Evolutionary conservation across 2,113 vertebrate species (phyloP).

Genomic region (Pangasianodon gigas): DNA sequence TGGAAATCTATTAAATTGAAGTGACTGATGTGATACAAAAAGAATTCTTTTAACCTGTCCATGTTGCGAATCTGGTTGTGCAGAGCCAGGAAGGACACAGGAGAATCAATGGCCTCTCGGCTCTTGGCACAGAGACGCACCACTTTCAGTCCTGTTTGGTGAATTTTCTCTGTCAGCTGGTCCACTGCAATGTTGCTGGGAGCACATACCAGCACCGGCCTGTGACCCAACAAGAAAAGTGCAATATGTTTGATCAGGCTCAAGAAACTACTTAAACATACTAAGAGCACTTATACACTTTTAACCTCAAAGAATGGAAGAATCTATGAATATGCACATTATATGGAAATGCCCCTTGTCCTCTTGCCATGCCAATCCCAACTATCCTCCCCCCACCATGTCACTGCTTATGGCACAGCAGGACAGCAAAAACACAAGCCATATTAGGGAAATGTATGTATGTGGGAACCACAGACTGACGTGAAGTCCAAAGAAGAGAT

Average conservation of each 20-base stretch:
- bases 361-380: background rate
- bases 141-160: constrained; percentile 95
- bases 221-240: constrained; percentile 52
- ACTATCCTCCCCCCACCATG: background rate
- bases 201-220: constrained; percentile 94
- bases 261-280: background rate
- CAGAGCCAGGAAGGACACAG: constrained; percentile 93
- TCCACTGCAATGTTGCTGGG: constrained; percentile 98
- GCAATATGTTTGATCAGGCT: background rate
- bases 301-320: background rate
- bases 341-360: background rate
- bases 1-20: background rate
- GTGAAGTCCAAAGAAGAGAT: background rate
- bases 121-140: constrained; percentile 98
- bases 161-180: constrained; percentile 97
- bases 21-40: background rate
- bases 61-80: constrained; percentile 99
- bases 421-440: background rate
- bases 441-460: background rate
- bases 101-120: constrained; percentile 94
- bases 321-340: background rate
- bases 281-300: background rate
- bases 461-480: background rate
- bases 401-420: background rate
- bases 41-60: constrained; percentile 82